Evolutionary conservation across 2,113 vertebrate species (phyloP), one percentile per base, ranked within the genome.

Genomic region (Struthio camelus): DNA sequence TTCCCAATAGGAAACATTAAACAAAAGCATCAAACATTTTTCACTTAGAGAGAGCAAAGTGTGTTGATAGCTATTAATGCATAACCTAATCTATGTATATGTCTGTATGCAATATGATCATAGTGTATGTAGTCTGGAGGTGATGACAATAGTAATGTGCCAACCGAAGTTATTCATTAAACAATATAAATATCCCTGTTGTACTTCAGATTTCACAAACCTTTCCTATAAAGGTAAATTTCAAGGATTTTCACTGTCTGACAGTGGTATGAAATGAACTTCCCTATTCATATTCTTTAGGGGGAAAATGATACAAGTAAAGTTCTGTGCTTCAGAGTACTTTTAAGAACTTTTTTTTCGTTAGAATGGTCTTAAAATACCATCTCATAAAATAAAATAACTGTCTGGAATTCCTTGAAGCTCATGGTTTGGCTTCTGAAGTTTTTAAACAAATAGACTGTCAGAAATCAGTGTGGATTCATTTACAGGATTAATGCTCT

Each of bases 341-440:
- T 97, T 97, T 85, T 64, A 80, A 97, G 93, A 59, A 72, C 64
- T 10, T 61, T 97, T 80, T 66, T 94, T 97, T 95, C 85, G 95
- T 94, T 89, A 94, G 66, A 93, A 76, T 94, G 94, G 93, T 95
- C 95, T 98, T 95, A 70, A 97, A 98, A 98, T 97, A 96, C 94
- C 51, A 5, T 98, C 97, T 98, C 87, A 96, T 97, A 97, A 97
- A 97, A 93, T 92, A 95, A 95, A 97, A 94, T 97, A 95, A 90
- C 96, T 97, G 95, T 97, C 97, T 97, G 97, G 97, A 98, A 98
- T 98, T 98, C 96, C 97, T 98, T 98, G 97, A 98, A 98, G 95
- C 94, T 97, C 96, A 97, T 97, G 97, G 94, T 97, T 98, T 98
- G 98, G 98, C 98, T 96, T 97, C 83, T 94, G 95, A 85, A 92